phyloP scores from a whole-genome alignment of 2,113 vertebrate genomes.

The Picathartes gymnocephalus region DNA sequence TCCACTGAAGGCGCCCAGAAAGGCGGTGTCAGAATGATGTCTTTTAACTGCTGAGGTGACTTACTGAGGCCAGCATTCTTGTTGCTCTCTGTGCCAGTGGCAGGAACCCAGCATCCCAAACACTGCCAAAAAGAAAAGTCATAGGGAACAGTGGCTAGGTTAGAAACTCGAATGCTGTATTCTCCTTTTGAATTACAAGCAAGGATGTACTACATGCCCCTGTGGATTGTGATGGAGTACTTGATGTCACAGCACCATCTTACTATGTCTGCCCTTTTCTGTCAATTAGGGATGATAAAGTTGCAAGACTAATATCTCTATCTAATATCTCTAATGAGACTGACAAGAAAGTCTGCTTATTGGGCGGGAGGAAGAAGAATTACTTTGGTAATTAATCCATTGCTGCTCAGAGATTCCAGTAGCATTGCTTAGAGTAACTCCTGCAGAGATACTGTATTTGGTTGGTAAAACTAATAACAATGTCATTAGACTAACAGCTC shows the following conservation, averaged over 20 bases:
- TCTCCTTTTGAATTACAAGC: background rate
- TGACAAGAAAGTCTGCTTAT: background rate
- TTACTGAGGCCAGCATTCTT: background rate
- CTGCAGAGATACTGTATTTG: background rate
- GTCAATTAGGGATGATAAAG: background rate
- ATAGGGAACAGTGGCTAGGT: background rate
- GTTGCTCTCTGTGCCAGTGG: background rate
- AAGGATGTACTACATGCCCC: background rate
- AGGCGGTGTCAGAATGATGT: background rate
- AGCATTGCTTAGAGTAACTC: background rate
- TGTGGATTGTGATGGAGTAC: background rate
- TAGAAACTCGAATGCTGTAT: background rate
- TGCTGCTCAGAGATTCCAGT: background rate
- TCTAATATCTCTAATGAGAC: background rate
- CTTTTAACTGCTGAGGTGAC: background rate
- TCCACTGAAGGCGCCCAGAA: background rate
- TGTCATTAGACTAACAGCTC: conserved; percentile 16
- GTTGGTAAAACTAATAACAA: background rate
- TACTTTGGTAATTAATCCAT: background rate
- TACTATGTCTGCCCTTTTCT: background rate
- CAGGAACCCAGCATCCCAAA: background rate
- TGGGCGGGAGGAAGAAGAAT: background rate
- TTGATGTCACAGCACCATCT: background rate
- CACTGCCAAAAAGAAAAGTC: background rate
- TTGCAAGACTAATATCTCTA: background rate